Evolutionary conservation across 2,113 vertebrate species (phyloP), one percentile per base, ranked within the genome.

Genomic region (Penelope pileata): DNA sequence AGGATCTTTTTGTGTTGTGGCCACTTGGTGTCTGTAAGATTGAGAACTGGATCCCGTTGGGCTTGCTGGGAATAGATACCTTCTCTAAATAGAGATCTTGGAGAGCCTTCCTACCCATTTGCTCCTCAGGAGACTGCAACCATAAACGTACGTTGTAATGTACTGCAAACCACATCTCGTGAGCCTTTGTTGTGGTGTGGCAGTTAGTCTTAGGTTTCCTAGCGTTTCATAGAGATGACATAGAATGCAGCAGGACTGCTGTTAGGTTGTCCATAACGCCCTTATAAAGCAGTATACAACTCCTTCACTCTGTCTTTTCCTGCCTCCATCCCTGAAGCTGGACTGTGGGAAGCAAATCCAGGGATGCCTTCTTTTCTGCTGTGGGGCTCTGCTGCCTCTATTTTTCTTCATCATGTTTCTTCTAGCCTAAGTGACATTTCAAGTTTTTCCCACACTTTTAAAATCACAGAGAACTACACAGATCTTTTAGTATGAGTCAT

Each of bases 1-100:
- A 90, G 94, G 75, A 60, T 10, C 17, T 77, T 86, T 8, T 50
- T 40, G 56, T 51, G 12, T 73, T 91, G 80, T 69, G 75, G 88
- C 70, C 30, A 14, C 62, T 79, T 73, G 63, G 36, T 58, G 48
- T 15, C 83, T 74, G 27, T 74, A 62, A 54, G 64, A 94, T 72
- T 68, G n/a, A 38, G 47, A 86, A 43, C 38, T 56, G 64, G 9
- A 72, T 78, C 51, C 36, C 56, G 38, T 21, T 62, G 58, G 17
- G 29, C 60, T 64, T 81, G 32, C 88, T 93, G 32, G 34, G 59
- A 95, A 96, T 88, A 93, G 75, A 88, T 62, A 36, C 17, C 47
- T 86, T 86, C 73, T 92, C 16, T 86, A 95, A 93, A 93, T 5
- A 83, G 16, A 23, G 32, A 92, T 81, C 77, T 81, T 75, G 51